Base-by-base conservation (phyloP, 1,140 invertebrate species). In the Laupala kohalensis region DNA sequence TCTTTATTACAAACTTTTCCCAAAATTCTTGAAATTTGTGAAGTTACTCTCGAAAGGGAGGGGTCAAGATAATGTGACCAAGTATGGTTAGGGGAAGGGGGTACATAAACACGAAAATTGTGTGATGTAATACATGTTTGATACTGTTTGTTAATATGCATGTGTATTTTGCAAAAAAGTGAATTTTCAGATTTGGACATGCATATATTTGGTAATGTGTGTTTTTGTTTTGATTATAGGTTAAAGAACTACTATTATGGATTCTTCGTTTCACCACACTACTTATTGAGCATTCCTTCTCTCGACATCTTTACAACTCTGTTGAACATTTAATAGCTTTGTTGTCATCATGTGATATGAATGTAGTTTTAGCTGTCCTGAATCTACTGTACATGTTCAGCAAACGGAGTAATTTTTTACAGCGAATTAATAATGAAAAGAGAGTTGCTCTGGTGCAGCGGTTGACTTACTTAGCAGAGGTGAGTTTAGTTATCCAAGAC, bases 361-460 rank as follows among this genome's bases (percentile, higher is more conserved):
- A 91, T 74, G 88, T 94, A 73, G 91, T 95, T n/a, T 83, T 95
- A 69, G 91, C 88, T 75, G 93, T 95, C 64, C 83, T 95, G 67
- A 93, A 94, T 81, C 83, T 95, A 72, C 84, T 96, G 6, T 96
- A 94, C 80, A 94, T 95, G 85, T 96, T 96, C 81, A 95, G 92
- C 76, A 96, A 96, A 84, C 84, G 93, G 74, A 94, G 92, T 79
- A 95, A 94, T 82, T 95, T 94, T 77, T 93, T 96, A 75, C 89
- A 92, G 69, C 86, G 92, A 74, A 81, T 94, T 75, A 86, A 87
- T 76, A 85, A 84, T 76, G 90, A 92, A 68, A 92, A 92, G 77
- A 83, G 89, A 75, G 87, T 91, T 77, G 86, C 88, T 53, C 80
- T 95, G 26, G 82, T 94, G 30, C 86, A 87, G n/a, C 84, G 91